A percentile compares a stretch with the other conserved stretches of the same genome.
These are phyloP conservation scores for Cyphomyrus plagiostoma DNA, from an alignment of 2,113 vertebrate species.

Conservation along the genomic window DNA sequence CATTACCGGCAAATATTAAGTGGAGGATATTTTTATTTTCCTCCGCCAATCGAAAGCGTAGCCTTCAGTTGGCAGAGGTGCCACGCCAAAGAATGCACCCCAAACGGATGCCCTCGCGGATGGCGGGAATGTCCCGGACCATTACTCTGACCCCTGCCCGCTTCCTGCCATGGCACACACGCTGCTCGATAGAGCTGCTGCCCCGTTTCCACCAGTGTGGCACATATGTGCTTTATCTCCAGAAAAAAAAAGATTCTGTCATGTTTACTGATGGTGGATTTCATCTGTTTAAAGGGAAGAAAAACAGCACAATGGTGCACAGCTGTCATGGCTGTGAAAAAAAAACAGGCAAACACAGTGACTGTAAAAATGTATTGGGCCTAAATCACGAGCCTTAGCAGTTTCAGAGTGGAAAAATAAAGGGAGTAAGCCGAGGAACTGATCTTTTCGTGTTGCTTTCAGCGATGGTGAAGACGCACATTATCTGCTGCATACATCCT, in stretches of 20 bases:
- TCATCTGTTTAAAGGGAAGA: neutral
- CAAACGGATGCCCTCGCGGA: neutral
- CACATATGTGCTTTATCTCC: constrained; percentile 37
- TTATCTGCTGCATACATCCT: constrained; percentile 14
- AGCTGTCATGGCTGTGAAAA: constrained; percentile 21
- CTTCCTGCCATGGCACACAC: constrained; percentile 44
- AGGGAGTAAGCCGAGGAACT: neutral
- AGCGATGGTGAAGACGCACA: neutral
- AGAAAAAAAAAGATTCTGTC: constrained; percentile 27
- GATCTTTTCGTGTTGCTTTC: neutral
- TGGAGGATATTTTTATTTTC: neutral
- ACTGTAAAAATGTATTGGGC: constrained; percentile 29
- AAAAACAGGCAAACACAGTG: constrained; percentile 25
- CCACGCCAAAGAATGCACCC: too few relatives aligned
- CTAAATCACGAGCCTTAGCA: constrained; percentile 1
- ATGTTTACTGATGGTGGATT: constrained; percentile 38
- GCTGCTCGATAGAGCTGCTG: constrained; percentile 50
- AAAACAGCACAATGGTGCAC: neutral
- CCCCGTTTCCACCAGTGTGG: constrained; percentile 27
- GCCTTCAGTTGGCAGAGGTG: neutral
- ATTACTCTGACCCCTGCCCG: constrained; percentile 45
- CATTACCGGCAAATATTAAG: neutral
- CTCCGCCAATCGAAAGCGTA: neutral
- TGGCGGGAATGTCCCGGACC: neutral
- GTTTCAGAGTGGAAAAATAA: neutral